A percentile compares a stretch with the other conserved stretches of the same genome.
Evolutionary conservation across 2,797 vertebrate genomes (phyloP).

Genomic region (Holocentrus rufus): DNA sequence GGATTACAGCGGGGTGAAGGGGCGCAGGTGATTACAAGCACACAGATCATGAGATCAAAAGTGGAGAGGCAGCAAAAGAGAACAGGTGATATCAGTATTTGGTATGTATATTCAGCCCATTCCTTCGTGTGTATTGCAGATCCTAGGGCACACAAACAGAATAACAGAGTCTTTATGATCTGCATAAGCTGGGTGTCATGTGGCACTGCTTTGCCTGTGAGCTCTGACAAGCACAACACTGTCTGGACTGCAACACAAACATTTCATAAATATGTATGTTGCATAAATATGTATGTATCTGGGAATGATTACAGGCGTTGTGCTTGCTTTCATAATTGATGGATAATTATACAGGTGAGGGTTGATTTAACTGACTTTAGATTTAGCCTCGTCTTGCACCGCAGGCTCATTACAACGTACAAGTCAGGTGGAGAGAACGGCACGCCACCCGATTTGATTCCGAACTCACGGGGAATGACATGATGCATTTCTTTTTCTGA

Average conservation of each 20-base stretch:
- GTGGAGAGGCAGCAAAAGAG: conserved; percentile 45
- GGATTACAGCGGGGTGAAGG: conserved; percentile 63
- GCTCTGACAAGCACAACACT: conserved; percentile 71
- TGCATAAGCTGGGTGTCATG: conserved; percentile 71
- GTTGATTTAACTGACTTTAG: conserved; percentile 31
- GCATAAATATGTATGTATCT: conserved; percentile 76
- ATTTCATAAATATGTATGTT: conserved; percentile 74
- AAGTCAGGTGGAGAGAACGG: neutral
- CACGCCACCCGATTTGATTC: conserved; percentile 23
- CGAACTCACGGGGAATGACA: conserved; percentile 25
- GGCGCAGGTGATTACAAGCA: conserved; percentile 67
- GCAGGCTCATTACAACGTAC: neutral
- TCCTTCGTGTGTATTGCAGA: conserved; percentile 63
- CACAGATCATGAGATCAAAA: conserved; percentile 71
- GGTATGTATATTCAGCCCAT: conserved; percentile 49
- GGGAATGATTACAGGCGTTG: conserved; percentile 66
- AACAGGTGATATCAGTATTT: conserved; percentile 42
- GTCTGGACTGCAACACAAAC: conserved; percentile 68
- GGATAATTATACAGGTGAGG: conserved; percentile 66
- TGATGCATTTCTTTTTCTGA: conserved; percentile 23
- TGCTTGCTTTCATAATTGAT: conserved; percentile 64
- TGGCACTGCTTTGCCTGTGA: conserved; percentile 74
- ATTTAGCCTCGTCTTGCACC: neutral
- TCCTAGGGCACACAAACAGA: conserved; percentile 67
- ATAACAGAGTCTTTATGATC: conserved; percentile 66